Conservation (phyloP, 2,888 invertebrate genomes). For the Synanthedon formicaeformis region DNA sequence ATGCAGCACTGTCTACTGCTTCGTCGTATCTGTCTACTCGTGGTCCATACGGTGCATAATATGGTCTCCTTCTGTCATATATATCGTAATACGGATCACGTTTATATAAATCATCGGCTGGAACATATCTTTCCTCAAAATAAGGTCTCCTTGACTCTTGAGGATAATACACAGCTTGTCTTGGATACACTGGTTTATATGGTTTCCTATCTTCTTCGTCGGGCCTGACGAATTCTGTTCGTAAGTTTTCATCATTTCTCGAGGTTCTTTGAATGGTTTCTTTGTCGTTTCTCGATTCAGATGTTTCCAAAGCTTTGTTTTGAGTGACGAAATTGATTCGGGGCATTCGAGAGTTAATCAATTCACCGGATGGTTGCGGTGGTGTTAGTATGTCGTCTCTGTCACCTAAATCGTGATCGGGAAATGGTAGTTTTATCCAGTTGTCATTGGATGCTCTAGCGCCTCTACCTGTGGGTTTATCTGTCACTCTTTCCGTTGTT, state of each 20-base stretch:
- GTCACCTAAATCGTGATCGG: conserved; percentile 38
- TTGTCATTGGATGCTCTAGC: conserved; percentile 72
- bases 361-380: conserved; percentile 65
- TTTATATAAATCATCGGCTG: conserved; percentile 48
- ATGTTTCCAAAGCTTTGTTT: conserved; percentile 61
- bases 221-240: conserved; percentile 60
- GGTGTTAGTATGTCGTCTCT: conserved; percentile 61
- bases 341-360: conserved; percentile 71
- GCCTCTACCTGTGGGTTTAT: conserved; percentile 70
- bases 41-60: conserved; percentile 35
- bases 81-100: conserved; percentile 54
- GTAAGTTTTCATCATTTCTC: conserved; percentile 42
- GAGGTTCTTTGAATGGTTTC: conserved; percentile 55
- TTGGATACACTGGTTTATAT: conserved; percentile 55
- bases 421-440: conserved; percentile 73
- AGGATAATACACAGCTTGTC: conserved; percentile 61
- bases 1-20: conserved; percentile 43
- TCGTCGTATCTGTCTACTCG: conserved; percentile 57
- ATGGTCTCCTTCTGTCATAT: conserved; percentile 46
- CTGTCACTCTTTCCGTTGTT: conserved; percentile 56
- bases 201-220: conserved; percentile 42
- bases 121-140: conserved; percentile 49
- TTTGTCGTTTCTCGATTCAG: conserved; percentile 63
- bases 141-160: conserved; percentile 54
- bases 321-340: conserved; percentile 77